Evolutionary conservation across 2,888 invertebrate genomes (phyloP).

Genomic region (Synanthedon tipuliformis): DNA sequence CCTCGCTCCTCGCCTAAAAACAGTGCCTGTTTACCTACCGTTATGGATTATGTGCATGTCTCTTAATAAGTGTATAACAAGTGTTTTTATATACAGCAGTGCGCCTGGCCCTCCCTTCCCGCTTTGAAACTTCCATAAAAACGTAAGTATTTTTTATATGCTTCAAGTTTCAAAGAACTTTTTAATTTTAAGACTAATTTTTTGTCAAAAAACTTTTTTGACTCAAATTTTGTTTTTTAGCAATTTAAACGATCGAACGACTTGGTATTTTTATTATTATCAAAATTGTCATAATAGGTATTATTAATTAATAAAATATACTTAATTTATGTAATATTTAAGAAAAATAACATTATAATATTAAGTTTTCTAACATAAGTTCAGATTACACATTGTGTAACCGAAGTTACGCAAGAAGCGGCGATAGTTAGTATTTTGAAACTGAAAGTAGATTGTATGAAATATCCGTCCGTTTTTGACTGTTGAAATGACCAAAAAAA

Average conservation of each 20-base stretch:
- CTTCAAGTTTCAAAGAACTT: neutral
- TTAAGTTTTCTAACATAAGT: too few species aligned
- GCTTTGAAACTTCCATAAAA: constrained; percentile 15
- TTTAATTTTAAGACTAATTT: too few species aligned
- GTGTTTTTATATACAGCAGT: constrained; percentile 46
- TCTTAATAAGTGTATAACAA: constrained; percentile 38
- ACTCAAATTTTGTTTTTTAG: neutral
- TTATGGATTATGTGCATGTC: constrained; percentile 65
- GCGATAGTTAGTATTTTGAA: constrained; percentile 20
- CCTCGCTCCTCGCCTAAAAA: neutral
- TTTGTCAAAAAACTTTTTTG: neutral
- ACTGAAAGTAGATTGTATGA: constrained; percentile 23
- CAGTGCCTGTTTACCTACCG: constrained; percentile 14
- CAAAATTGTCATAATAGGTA: too few species aligned
- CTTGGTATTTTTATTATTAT: too few species aligned
- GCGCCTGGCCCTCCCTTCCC: constrained; percentile 47
- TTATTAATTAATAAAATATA: too few species aligned
- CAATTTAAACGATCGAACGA: too few species aligned
- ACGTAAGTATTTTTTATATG: constrained; percentile 16
- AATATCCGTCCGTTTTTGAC: constrained; percentile 8
- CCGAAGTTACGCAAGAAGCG: constrained; percentile 17
- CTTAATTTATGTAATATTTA: too few species aligned
- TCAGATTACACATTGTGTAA: constrained; percentile 10
- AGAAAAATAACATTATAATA: too few species aligned
- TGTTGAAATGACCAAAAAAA: too few species aligned